These are phyloP conservation scores for Agrilus biguttatus DNA, from an alignment of 2,888 invertebrate genomes.

Conservation along the genomic window DNA sequence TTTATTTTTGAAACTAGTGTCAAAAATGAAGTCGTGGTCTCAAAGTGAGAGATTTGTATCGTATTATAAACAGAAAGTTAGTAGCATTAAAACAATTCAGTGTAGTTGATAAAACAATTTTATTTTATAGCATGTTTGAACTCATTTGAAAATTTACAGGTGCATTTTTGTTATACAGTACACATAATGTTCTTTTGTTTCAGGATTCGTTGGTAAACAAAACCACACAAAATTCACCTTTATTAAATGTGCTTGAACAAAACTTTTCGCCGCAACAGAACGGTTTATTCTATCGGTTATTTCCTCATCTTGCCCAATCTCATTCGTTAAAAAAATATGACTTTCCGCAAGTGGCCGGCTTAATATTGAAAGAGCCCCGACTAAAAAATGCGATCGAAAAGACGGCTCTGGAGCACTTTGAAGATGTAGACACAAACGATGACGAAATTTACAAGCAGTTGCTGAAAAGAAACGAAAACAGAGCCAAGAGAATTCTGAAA, in stretches of 20 bases:
- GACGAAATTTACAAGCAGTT: slow-evolving; percentile 39
- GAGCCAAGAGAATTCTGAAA: slow-evolving; percentile 51
- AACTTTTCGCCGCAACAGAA: slow-evolving; percentile 39
- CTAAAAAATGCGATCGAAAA: slow-evolving; percentile 58
- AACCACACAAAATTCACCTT: slow-evolving; percentile 33
- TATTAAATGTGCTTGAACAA: slow-evolving; percentile 44
- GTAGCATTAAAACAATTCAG: too few relatives aligned
- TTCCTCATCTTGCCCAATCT: slow-evolving; percentile 53
- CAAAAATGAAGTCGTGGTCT: neutral
- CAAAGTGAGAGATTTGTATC: too few relatives aligned
- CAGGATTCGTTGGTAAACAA: slow-evolving; percentile 49
- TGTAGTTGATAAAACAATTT: neutral
- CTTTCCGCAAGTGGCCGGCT: slow-evolving; percentile 50
- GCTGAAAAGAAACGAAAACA: slow-evolving; percentile 44
- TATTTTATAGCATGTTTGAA: neutral
- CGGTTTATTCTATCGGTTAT: slow-evolving; percentile 41
- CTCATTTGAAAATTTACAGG: too few relatives aligned
- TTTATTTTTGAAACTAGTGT: neutral
- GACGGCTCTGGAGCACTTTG: slow-evolving; percentile 39
- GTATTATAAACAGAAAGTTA: too few relatives aligned
- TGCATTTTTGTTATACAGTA: neutral
- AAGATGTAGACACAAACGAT: slow-evolving; percentile 25
- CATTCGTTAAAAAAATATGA: slow-evolving; percentile 48
- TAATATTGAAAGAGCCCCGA: slow-evolving; percentile 51
- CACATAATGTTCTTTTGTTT: neutral